Evolutionary conservation across 2,888 invertebrate species (phyloP).

Genomic region (Mechanitis mazaeus): DNA sequence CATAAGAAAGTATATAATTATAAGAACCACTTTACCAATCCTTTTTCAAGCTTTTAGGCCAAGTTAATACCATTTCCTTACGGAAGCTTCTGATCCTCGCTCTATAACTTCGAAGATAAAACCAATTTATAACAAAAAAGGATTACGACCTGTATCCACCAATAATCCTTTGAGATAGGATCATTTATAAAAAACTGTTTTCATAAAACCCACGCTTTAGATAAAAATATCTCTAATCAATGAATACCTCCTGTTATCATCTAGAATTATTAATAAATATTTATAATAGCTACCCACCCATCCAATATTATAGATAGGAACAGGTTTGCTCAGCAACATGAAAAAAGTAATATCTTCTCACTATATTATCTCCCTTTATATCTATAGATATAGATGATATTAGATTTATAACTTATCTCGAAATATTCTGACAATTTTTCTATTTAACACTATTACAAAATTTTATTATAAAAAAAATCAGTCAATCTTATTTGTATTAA

Average conservation of each 20-base stretch:
- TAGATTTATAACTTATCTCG: too few relatives aligned
- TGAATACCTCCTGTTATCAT: neutral
- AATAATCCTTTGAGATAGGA: neutral
- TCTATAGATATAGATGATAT: too few relatives aligned
- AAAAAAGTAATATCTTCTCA: neutral
- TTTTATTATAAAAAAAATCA: too few relatives aligned
- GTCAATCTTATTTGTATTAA: neutral
- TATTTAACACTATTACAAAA: too few relatives aligned
- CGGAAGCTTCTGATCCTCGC: neutral
- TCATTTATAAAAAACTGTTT: neutral
- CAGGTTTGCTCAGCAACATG: neutral
- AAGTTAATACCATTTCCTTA: neutral
- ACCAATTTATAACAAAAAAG: neutral
- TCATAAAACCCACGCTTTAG: neutral
- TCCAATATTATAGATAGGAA: conserved; percentile 13
- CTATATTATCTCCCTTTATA: too few relatives aligned
- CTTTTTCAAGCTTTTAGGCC: too few relatives aligned
- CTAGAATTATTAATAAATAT: neutral
- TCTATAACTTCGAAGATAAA: neutral
- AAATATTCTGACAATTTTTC: too few relatives aligned
- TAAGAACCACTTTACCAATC: too few relatives aligned
- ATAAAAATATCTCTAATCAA: neutral
- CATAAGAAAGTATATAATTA: too few relatives aligned
- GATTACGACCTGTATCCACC: neutral
- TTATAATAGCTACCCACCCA: conserved; percentile 13